Conservation (phyloP, 2,888 invertebrate genomes). For the Chymomyza amoena region DNA sequence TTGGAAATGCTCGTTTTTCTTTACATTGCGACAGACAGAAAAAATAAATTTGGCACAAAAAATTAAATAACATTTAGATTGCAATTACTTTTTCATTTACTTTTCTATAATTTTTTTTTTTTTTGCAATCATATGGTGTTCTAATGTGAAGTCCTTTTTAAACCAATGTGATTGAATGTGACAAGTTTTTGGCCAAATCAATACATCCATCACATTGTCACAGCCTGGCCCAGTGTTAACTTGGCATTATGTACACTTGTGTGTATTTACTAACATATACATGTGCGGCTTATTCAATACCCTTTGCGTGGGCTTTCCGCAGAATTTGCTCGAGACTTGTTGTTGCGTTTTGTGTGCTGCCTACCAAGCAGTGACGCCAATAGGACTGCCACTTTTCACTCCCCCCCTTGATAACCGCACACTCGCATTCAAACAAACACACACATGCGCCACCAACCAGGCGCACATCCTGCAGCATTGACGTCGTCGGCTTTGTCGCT, state of each 20-base stretch:
- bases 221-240: no score
- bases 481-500: conserved; percentile 26
- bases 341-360: conserved; percentile 28
- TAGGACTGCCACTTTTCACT: conserved; percentile 15
- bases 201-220: no score
- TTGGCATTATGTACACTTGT: not conserved
- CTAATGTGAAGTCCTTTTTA: no score
- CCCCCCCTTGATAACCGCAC: not conserved
- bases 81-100: no score
- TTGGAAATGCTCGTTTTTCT: no score
- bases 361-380: conserved; percentile 45
- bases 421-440: conserved; percentile 4
- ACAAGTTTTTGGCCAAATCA: no score
- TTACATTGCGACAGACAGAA: no score
- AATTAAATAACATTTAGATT: no score
- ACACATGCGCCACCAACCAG: conserved; percentile 2
- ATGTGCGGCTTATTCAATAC: conserved; percentile 14
- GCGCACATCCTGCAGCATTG: conserved; percentile 43
- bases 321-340: conserved; percentile 10
- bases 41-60: no score
- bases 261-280: not conserved
- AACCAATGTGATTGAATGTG: no score
- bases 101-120: no score
- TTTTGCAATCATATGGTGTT: no score
- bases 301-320: conserved; percentile 44